Percentiles rank a stretch among this genome's conserved stretches.
These are phyloP conservation scores for Distichodus sexfasciatus DNA, from an alignment of 2,797 vertebrate genomes.

Conservation along the genomic window DNA sequence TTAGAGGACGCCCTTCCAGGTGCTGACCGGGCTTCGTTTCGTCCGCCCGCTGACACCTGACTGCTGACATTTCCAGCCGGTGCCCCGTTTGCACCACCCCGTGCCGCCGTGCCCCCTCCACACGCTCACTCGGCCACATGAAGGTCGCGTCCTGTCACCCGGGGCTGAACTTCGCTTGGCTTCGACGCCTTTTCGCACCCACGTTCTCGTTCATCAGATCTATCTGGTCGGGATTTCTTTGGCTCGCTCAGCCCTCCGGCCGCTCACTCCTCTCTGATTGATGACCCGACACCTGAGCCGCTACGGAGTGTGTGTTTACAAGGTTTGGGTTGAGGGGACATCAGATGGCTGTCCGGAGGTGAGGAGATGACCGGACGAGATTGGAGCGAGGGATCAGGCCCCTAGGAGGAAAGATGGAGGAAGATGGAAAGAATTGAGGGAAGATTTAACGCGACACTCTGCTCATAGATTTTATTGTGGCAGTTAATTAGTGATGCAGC, in stretches of 20 bases:
- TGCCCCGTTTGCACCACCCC: conserved; percentile 55
- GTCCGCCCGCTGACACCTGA: conserved; percentile 75
- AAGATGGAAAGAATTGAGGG: conserved; percentile 5
- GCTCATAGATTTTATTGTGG: too few species aligned
- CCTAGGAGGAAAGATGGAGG: conserved; percentile 19
- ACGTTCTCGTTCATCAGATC: conserved; percentile 75
- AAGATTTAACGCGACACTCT: not conserved
- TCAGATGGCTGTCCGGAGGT: conserved; percentile 37
- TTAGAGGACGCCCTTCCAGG: conserved; percentile 84
- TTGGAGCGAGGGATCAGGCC: conserved; percentile 35
- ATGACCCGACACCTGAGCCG: conserved; percentile 65
- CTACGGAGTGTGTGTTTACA: conserved; percentile 55
- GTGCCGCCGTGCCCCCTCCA: conserved; percentile 7
- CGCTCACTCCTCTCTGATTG: conserved; percentile 64
- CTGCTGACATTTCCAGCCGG: conserved; percentile 81
- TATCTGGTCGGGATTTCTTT: conserved; percentile 17
- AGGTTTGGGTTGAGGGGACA: conserved; percentile 27
- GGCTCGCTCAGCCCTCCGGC: conserved; percentile 23
- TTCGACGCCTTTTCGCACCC: conserved; percentile 50
- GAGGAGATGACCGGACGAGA: conserved; percentile 21
- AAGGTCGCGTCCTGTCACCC: conserved; percentile 51
- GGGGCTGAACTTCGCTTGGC: conserved; percentile 42
- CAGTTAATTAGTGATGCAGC: too few species aligned
- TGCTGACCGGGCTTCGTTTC: conserved; percentile 79
- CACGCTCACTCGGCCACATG: conserved; percentile 1